Evolutionary conservation across 2,113 vertebrate genomes (phyloP).

Genomic region (Myiagra hebetior): DNA sequence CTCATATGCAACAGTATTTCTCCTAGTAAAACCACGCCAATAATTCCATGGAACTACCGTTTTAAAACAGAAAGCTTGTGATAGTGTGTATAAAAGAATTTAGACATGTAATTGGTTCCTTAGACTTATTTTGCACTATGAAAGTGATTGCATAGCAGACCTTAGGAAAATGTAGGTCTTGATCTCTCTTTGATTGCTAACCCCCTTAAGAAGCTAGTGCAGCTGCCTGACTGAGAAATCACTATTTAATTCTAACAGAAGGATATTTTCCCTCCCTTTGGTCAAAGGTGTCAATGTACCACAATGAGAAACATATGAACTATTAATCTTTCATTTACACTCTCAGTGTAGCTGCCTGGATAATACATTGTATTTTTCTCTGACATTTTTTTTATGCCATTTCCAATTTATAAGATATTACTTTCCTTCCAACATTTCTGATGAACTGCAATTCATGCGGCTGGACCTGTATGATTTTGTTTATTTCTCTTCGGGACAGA

Average conservation of each 20-base stretch:
- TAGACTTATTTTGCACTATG: background rate
- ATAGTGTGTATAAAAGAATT: background rate
- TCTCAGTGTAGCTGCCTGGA: background rate
- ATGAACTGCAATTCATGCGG: background rate
- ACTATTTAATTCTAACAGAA: background rate
- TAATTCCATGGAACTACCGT: background rate
- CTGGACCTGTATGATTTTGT: background rate
- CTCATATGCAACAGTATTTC: background rate
- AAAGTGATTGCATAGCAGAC: background rate
- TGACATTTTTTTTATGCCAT: background rate
- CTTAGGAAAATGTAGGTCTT: background rate
- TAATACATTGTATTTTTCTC: background rate
- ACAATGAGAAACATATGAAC: background rate
- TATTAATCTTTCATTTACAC: constrained; percentile 1
- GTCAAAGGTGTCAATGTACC: background rate
- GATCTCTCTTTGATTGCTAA: background rate
- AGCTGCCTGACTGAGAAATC: background rate
- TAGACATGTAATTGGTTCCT: background rate
- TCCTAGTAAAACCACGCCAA: background rate
- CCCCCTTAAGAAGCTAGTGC: background rate
- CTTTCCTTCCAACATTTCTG: background rate
- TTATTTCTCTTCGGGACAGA: background rate
- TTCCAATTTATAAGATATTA: background rate
- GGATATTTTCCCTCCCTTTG: background rate
- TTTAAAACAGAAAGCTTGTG: background rate